These are phyloP conservation scores for Colius striatus DNA, from an alignment of 2,113 vertebrate genomes.

Conservation along the genomic window DNA sequence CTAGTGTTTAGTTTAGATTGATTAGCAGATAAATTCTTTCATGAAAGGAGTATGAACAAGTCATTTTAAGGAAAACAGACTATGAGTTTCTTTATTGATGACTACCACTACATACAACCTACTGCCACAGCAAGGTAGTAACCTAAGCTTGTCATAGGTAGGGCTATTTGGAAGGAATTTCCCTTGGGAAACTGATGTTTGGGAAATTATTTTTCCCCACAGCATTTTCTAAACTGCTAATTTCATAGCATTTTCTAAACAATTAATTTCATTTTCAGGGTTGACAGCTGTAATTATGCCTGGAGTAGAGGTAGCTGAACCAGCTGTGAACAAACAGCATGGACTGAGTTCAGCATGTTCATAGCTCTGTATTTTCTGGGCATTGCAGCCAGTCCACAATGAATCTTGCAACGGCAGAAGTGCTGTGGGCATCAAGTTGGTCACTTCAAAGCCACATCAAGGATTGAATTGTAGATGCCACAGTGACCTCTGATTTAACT, in stretches of 20 bases:
- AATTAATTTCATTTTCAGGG: background rate
- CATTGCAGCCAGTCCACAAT: background rate
- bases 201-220: background rate
- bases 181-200: background rate
- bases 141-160: slow-evolving; percentile 3
- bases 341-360: background rate
- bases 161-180: background rate
- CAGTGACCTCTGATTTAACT: background rate
- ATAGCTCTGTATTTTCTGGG: background rate
- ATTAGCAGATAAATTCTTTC: background rate
- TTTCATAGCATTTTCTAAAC: background rate
- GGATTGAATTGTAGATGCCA: background rate
- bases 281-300: background rate
- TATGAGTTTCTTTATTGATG: background rate
- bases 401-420: background rate
- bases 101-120: background rate
- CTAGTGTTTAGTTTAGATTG: background rate
- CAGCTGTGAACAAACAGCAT: background rate
- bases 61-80: background rate
- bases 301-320: background rate
- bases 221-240: background rate
- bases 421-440: background rate
- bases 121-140: background rate
- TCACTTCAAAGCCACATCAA: background rate
- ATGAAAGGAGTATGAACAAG: background rate